Conservation (phyloP, 2,797 vertebrate genomes). For the Remorina albescens region DNA sequence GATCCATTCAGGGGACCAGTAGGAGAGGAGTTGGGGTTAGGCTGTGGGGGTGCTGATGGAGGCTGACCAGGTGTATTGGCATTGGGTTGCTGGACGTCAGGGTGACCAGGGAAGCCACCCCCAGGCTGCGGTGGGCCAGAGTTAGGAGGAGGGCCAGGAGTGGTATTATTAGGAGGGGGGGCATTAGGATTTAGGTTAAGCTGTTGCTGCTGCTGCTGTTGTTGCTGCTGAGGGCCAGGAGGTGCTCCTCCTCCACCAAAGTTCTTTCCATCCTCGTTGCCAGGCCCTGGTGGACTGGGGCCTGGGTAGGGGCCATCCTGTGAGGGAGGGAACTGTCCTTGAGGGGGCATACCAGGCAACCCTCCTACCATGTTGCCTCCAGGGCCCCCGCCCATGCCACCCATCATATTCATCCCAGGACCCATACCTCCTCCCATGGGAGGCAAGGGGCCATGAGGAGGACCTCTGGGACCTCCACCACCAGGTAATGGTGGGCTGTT, state of each 20-base stretch:
- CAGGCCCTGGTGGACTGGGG: constrained; percentile 85
- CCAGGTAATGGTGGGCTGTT: constrained; percentile 86
- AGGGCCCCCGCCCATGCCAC: constrained; percentile 83
- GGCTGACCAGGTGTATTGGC: constrained; percentile 84
- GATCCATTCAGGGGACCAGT: constrained; percentile 85
- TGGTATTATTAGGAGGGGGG: constrained; percentile 87
- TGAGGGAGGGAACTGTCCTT: constrained; percentile 86
- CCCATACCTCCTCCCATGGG: constrained; percentile 86
- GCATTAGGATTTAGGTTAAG: constrained; percentile 84
- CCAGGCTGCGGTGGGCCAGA: constrained; percentile 83
- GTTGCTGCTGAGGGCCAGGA: constrained; percentile 76
- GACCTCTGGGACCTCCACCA: constrained; percentile 84
- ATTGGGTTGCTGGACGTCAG: constrained; percentile 83
- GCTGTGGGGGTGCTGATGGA: constrained; percentile 79
- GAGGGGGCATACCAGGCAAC: constrained; percentile 83
- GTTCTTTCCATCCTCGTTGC: constrained; percentile 85
- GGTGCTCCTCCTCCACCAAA: constrained; percentile 84
- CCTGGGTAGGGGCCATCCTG: constrained; percentile 87
- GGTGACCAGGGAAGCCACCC: constrained; percentile 85
- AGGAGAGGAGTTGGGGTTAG: constrained; percentile 87
- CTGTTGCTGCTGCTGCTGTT: constrained; percentile 74
- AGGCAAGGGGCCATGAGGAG: constrained; percentile 82
- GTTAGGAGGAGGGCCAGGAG: constrained; percentile 79
- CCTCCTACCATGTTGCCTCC: constrained; percentile 86
- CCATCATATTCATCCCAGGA: constrained; percentile 87